Evolutionary conservation across 2,888 invertebrate genomes (phyloP).

Genomic region (Syrphus vitripennis): DNA sequence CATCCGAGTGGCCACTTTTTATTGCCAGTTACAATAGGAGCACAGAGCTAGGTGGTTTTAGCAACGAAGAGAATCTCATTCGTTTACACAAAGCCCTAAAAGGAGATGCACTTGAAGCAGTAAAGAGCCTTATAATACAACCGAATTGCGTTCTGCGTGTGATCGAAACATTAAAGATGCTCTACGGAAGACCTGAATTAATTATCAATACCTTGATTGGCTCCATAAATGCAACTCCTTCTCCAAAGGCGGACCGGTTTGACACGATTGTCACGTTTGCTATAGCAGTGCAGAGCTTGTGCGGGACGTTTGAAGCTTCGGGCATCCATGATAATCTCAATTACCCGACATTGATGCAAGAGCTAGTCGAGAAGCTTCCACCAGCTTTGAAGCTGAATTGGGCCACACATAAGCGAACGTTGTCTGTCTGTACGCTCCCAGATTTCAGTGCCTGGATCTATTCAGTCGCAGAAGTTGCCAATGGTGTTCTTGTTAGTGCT

Average conservation of each 20-base stretch:
- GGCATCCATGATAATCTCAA: neutral
- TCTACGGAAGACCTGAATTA: too few relatives aligned
- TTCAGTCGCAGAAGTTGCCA: neutral
- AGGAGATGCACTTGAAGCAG: conserved; percentile 6
- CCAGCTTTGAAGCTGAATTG: conserved; percentile 13
- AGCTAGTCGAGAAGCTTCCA: conserved; percentile 28
- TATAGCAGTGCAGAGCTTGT: conserved; percentile 8
- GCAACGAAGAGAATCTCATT: neutral
- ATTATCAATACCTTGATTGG: too few relatives aligned
- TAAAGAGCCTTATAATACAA: conserved; percentile 22
- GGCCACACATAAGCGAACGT: conserved; percentile 31
- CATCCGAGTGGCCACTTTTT: too few relatives aligned
- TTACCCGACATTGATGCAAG: conserved; percentile 23
- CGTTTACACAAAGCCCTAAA: neutral
- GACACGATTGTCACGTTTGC: neutral
- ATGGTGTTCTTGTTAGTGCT: neutral
- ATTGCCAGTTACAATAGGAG: too few relatives aligned
- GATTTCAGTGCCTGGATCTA: conserved; percentile 31
- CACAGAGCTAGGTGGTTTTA: too few relatives aligned
- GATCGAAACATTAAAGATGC: conserved; percentile 2
- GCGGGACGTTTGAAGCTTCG: neutral
- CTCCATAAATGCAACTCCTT: too few relatives aligned
- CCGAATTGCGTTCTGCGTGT: conserved; percentile 17
- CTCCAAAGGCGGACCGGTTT: neutral
- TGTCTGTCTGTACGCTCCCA: neutral